Evolutionary conservation across 2,888 invertebrate species (phyloP).

Genomic region (Diploptera punctata): DNA sequence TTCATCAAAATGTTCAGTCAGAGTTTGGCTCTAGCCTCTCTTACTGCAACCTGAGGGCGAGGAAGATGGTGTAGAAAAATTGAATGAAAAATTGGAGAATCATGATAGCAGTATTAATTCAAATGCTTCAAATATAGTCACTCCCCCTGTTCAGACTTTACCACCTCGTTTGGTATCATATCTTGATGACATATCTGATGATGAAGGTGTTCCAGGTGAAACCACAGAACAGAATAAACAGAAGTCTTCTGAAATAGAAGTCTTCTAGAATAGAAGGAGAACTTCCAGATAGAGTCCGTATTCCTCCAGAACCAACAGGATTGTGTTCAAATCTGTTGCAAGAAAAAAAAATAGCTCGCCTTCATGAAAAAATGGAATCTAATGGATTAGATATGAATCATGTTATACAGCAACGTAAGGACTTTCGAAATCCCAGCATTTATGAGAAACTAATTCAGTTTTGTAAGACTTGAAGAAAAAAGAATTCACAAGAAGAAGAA

Average conservation of each 20-base stretch:
- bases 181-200: conserved; percentile 74
- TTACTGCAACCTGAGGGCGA: conserved; percentile 92
- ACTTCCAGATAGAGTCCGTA: conserved; percentile 60
- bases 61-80: conserved; percentile 67
- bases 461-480: too few relatives aligned
- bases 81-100: conserved; percentile 55
- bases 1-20: conserved; percentile 61
- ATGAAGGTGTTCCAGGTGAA: conserved; percentile 61
- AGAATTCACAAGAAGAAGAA: too few relatives aligned
- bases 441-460: conserved; percentile 96
- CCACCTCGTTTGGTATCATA: conserved; percentile 55
- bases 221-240: conserved; percentile 25
- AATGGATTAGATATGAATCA: conserved; percentile 88
- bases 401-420: conserved; percentile 66
- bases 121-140: conserved; percentile 46
- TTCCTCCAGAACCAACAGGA: conserved; percentile 84
- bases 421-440: conserved; percentile 96
- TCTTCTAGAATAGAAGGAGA: conserved; percentile 47
- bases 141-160: conserved; percentile 47
- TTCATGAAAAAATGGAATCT: conserved; percentile 78
- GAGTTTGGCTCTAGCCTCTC: conserved; percentile 72
- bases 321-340: conserved; percentile 82
- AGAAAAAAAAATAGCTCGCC: conserved; percentile 78
- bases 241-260: conserved; percentile 41
- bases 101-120: conserved; percentile 38